Conservation (phyloP, 2,797 vertebrate species). For the Acipenser oxyrinchus region DNA sequence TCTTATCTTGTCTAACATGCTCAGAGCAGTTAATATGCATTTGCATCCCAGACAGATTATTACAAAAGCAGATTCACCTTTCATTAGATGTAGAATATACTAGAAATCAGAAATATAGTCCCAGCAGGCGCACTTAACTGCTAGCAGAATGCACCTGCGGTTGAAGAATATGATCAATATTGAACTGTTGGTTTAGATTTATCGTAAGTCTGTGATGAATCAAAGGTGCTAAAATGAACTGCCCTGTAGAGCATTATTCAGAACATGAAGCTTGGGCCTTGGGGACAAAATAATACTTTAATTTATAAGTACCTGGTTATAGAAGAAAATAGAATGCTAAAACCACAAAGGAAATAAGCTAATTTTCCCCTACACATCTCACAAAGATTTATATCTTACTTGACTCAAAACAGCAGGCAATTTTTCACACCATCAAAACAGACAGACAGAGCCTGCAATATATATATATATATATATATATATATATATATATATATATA, state of each 20-base stretch:
- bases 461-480: too few relatives aligned
- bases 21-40: background rate
- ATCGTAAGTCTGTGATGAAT: conserved; percentile 44
- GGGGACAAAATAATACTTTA: conserved; percentile 30
- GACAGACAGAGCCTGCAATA: background rate
- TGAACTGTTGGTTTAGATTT: conserved; percentile 45
- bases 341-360: conserved; percentile 23
- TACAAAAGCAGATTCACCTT: background rate
- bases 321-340: conserved; percentile 34
- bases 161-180: conserved; percentile 47
- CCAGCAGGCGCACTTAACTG: conserved; percentile 23
- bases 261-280: conserved; percentile 39
- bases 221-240: conserved; percentile 43
- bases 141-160: conserved; percentile 26
- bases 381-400: background rate
- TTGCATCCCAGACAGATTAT: background rate
- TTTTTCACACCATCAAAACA: background rate
- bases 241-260: conserved; percentile 41
- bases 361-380: background rate
- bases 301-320: conserved; percentile 35
- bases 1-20: background rate
- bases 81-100: background rate
- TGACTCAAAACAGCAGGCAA: conserved; percentile 4
- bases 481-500: too few relatives aligned
- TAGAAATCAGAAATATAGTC: background rate